phyloP scores from a whole-genome alignment of 1,140 invertebrate species.

The Antheraea pernyi region DNA sequence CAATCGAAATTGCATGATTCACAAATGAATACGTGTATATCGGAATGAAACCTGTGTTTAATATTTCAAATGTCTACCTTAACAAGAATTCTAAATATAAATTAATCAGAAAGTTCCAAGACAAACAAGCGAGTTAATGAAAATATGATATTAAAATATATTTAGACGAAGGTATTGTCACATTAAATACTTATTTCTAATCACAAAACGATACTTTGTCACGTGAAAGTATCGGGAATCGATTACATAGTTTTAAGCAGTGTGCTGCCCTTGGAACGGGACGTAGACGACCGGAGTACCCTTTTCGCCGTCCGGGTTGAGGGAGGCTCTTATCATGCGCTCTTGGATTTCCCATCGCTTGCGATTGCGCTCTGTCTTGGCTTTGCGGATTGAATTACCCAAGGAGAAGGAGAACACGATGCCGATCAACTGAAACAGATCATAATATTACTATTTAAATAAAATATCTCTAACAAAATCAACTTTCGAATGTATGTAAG shows the following conservation, averaged over 20 bases:
- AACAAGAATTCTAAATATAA: neutral
- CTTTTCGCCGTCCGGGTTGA: constrained; percentile 61
- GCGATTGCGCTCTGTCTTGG: constrained; percentile 86
- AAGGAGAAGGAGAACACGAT: constrained; percentile 92
- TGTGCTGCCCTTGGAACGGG: constrained; percentile 70
- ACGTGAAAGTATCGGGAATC: neutral
- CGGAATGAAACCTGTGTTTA: too few relatives aligned
- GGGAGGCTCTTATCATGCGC: constrained; percentile 68
- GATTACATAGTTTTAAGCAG: constrained; percentile 39
- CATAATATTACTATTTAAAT: neutral
- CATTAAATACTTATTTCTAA: neutral
- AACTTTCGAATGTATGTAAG: too few relatives aligned
- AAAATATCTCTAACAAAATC: too few relatives aligned
- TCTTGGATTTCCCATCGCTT: constrained; percentile 83
- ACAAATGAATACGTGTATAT: too few relatives aligned
- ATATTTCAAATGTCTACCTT: too few relatives aligned
- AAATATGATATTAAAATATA: too few relatives aligned
- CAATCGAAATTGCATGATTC: too few relatives aligned
- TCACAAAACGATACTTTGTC: neutral
- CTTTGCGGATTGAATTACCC: constrained; percentile 88
- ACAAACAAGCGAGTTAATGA: too few relatives aligned
- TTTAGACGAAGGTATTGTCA: neutral
- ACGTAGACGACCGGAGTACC: constrained; percentile 67
- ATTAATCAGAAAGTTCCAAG: too few relatives aligned
- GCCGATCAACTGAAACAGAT: constrained; percentile 86